phyloP scores from a whole-genome alignment of 2,797 vertebrate genomes.

The Glossophaga mutica region DNA sequence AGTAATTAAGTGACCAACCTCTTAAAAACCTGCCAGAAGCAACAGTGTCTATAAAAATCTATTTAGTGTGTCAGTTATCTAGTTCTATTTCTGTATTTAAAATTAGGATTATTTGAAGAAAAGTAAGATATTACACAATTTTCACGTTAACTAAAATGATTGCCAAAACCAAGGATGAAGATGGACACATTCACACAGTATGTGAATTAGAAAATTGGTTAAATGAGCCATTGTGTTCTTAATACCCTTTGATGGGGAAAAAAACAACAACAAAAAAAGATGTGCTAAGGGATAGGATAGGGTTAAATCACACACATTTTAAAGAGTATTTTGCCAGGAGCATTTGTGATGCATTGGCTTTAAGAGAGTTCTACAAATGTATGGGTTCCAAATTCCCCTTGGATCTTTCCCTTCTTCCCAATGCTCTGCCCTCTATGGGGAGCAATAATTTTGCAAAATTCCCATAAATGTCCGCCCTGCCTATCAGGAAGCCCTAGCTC shows the following conservation, averaged over 20 bases:
- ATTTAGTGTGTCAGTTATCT: constrained; percentile 9
- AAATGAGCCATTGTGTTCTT: not conserved
- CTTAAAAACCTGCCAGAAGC: constrained; percentile 66
- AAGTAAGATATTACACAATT: not conserved
- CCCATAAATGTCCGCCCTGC: not conserved
- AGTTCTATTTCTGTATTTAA: constrained; percentile 38
- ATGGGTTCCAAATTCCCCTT: not conserved
- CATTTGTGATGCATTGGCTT: not conserved
- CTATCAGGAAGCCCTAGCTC: not conserved
- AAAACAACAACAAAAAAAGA: not conserved
- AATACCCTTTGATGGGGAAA: too few species aligned
- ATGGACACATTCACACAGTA: not conserved
- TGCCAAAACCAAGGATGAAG: not conserved
- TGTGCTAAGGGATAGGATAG: not conserved
- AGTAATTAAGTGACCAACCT: constrained; percentile 65
- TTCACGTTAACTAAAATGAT: not conserved
- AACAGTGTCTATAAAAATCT: constrained; percentile 50
- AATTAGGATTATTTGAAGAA: constrained; percentile 22
- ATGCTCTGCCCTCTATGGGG: not conserved
- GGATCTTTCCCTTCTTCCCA: not conserved
- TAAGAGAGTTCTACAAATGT: not conserved
- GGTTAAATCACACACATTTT: not conserved
- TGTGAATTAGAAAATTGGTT: not conserved
- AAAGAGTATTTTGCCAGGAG: not conserved
- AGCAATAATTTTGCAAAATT: not conserved